Base-by-base conservation (phyloP, 2,888 invertebrate genomes). In the Bombylius major region DNA sequence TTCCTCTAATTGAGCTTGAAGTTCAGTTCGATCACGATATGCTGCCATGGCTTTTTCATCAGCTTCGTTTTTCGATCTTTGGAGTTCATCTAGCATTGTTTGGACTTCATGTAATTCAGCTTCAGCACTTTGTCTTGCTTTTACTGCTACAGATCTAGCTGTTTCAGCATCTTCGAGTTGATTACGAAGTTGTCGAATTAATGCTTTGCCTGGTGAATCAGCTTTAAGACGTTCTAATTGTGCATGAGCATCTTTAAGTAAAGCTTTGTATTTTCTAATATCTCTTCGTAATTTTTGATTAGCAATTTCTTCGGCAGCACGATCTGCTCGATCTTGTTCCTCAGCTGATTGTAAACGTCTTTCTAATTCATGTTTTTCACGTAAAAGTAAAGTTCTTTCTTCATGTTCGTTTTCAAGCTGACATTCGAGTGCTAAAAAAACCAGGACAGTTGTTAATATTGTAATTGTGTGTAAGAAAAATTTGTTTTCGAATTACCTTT, bases 371-470 rank as follows among this genome's bases (percentile, higher is more conserved):
- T 95, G 91, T 58, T 94, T 89, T 68, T 96, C 94, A 12, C 93
- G 82, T 45, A 93, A 75, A 50, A 95, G 76, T 58, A 86, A 74
- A 45, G 93, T 92, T 46, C 95, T 81, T 71, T 95, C 94, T 59
- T 93, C 89, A 70, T 95, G 94, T 71, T 96, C 95, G 63, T 87
- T 89, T 71, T 96, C 95, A 61, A 96, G 73, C 69, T 96, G 95
- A 31, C 86, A 84, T 74, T 96, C 95, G 64, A 96, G 77, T 57
- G 89, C 87, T 88, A 71, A n/a, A 76, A 67, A 71, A 59, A 58
- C 59, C 59, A 13, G 33, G 23, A 5, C 13, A 4, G 23, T 13
- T 23, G 42, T 11, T 36, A 14, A 9, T 6, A 13, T n/a, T 12
- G 11, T 14, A 44, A 13, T n/a, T 12, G 11, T 14, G 33, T 23